Percentiles rank a stretch among this genome's conserved stretches.
Conservation (phyloP, 2,113 vertebrate genomes). For the Phalacrocorax pelagicus region DNA sequence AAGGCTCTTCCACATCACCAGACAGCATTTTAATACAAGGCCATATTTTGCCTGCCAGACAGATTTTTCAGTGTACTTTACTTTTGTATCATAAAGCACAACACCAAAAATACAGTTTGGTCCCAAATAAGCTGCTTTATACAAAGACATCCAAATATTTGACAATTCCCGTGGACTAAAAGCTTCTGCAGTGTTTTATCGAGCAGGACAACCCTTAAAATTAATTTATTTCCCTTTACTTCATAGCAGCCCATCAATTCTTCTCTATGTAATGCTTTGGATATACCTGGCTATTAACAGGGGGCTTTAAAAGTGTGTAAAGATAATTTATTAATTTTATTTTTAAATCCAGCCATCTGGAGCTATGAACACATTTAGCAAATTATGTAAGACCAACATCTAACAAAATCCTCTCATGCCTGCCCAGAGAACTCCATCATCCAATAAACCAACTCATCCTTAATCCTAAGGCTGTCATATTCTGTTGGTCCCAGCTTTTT, state of each 20-base stretch:
- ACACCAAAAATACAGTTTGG: background rate
- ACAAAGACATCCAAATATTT: background rate
- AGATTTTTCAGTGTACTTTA: background rate
- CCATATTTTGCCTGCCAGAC: background rate
- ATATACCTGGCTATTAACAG: slow-evolving; percentile 1
- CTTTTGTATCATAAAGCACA: background rate
- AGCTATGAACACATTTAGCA: background rate
- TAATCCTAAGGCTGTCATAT: background rate
- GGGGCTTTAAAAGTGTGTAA: background rate
- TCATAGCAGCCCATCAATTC: slow-evolving; percentile 1
- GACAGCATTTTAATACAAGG: background rate
- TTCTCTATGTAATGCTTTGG: background rate
- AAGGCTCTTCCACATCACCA: background rate
- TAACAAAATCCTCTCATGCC: slow-evolving; percentile 3
- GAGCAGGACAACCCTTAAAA: background rate
- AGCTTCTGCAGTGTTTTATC: background rate
- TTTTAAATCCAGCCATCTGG: slow-evolving; percentile 55
- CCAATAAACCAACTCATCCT: background rate
- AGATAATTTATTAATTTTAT: slow-evolving; percentile 49
- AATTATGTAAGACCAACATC: slow-evolving; percentile 10
- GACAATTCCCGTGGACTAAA: background rate
- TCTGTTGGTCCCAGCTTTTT: background rate
- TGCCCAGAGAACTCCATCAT: background rate
- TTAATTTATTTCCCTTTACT: slow-evolving; percentile 8
- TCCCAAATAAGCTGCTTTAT: background rate